Conservation (phyloP, 2,113 vertebrate genomes). For the Caranx melampygus region DNA sequence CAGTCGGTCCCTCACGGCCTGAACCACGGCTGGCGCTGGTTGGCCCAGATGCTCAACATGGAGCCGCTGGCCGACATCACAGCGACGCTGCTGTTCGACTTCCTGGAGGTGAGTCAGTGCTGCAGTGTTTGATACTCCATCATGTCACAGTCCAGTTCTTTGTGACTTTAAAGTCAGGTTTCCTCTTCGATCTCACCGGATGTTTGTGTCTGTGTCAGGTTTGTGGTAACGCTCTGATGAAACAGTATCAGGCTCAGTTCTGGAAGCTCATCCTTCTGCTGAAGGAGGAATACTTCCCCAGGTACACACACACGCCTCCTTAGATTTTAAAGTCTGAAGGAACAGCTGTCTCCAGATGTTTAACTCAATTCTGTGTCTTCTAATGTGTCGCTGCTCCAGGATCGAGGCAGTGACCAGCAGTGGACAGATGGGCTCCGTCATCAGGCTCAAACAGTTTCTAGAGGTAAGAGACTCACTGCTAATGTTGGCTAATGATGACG, state of each 20-base stretch:
- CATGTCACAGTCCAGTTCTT: too few relatives aligned
- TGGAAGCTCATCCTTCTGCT: constrained; percentile 77
- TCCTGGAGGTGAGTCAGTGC: constrained; percentile 87
- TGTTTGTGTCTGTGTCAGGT: constrained; percentile 58
- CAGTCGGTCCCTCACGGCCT: constrained; percentile 84
- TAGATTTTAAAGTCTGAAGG: too few relatives aligned
- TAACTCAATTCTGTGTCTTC: not conserved
- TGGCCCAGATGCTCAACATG: constrained; percentile 95
- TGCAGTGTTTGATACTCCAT: not conserved
- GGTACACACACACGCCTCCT: constrained; percentile 44
- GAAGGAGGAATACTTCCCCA: constrained; percentile 72
- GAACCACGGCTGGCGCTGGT: constrained; percentile 93
- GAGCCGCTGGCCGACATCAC: constrained; percentile 94
- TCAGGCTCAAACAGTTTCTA: constrained; percentile 73
- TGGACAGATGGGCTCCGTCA: constrained; percentile 75
- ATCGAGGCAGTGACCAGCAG: constrained; percentile 70
- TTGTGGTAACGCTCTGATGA: constrained; percentile 69
- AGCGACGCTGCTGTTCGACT: constrained; percentile 92
- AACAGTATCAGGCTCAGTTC: constrained; percentile 74
- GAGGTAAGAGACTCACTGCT: constrained; percentile 45
- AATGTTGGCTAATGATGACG: not conserved
- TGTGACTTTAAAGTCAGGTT: too few relatives aligned
- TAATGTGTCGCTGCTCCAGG: constrained; percentile 28
- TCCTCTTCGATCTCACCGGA: too few relatives aligned
- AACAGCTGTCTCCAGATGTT: not conserved